Evolutionary conservation across 1,140 invertebrate genomes (phyloP).

Genomic region (Marisa cornuarietis): DNA sequence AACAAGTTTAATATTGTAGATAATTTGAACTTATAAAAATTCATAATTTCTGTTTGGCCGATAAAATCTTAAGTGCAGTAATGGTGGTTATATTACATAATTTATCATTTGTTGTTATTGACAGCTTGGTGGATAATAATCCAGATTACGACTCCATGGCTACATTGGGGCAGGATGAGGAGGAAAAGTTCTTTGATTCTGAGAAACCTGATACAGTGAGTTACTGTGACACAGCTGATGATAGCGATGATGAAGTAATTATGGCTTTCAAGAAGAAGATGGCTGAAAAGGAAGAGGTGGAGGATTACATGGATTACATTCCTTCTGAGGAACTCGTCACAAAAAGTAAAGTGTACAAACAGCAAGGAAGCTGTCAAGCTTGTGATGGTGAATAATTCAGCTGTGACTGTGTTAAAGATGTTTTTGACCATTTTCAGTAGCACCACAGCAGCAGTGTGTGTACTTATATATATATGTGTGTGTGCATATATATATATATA

Average conservation of each 20-base stretch:
- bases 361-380: not conserved
- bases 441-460: too few species aligned
- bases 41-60: not conserved
- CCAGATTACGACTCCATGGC: constrained; percentile 81
- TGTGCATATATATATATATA: too few species aligned
- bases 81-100: not conserved
- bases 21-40: not conserved
- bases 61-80: not conserved
- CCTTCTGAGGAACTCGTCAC: constrained; percentile 10
- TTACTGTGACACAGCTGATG: not conserved
- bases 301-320: constrained; percentile 20
- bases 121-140: constrained; percentile 68
- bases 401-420: too few species aligned
- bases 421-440: too few species aligned
- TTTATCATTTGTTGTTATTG: constrained; percentile 27
- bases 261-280: not conserved
- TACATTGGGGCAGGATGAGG: constrained; percentile 77
- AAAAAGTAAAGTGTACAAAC: not conserved
- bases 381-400: not conserved
- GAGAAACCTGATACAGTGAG: constrained; percentile 71
- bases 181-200: constrained; percentile 89
- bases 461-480: too few species aligned
- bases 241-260: not conserved
- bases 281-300: constrained; percentile 7
- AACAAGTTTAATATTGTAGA: too few species aligned